Evolutionary conservation across 2,113 vertebrate genomes (phyloP), one percentile per base, ranked within the genome.

Genomic region (Erinaceus europaeus): DNA sequence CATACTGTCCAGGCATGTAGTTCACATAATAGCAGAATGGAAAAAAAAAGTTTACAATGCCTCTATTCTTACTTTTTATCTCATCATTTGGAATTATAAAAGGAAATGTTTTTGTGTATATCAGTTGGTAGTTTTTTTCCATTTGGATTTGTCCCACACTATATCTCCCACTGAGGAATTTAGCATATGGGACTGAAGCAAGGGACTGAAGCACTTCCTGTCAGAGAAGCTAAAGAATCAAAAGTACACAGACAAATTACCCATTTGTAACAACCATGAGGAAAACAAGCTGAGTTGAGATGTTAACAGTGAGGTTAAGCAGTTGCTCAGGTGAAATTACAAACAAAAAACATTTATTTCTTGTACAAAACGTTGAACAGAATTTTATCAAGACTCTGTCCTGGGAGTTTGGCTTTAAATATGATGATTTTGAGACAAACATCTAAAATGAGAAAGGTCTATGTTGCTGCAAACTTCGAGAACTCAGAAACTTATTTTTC

Each of bases 401-500:
- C 34, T 59, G 68, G 12, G 4, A 53, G 44, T 6, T 71, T 80
- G 25, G 7, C 2, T 68, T 68, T 81, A 44, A 59, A 89, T 77
- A 90, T 34, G 17, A 91, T 17, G 68, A 53, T 59, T 73, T 76
- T 12, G n/a, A 67, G 20, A 36, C 9, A 84, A 32, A n/a, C 57
- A 42, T 27, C 34, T 76, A 69, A 68, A 84, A 73, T 82, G 25
- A 85, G 25, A 82, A 50, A 40, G 13, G 42, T 13, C 5, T 44
- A 38, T 20, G 38, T 17, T 27, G 6, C 29, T 38, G 5, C 18
- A 80, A 88, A 84, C 55, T 74, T 52, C 65, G 13, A 83, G 40
- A 86, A 48, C 5, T 52, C 36, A 46, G 27, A 86, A 94, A 91
- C 14, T 92, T 88, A 76, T 11, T 90, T 94, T 84, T n/a, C 44